Evolutionary conservation across 1,140 invertebrate genomes (phyloP).

Genomic region (Tetraneura akinire): DNA sequence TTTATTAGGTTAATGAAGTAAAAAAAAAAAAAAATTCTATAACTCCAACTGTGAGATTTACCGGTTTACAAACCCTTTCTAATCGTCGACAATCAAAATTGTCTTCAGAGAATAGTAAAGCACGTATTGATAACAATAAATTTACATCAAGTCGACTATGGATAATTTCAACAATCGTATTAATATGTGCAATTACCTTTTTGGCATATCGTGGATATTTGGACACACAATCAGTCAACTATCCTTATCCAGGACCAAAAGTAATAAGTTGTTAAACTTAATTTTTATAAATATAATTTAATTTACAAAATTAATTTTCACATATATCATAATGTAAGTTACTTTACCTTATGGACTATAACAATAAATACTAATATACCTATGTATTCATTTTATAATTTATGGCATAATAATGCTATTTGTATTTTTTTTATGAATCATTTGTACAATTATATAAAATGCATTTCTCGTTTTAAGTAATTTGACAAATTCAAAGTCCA

Average conservation of each 20-base stretch:
- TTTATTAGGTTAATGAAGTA: not conserved
- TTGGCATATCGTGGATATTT: conserved; percentile 29
- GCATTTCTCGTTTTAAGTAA: no score
- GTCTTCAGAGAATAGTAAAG: not conserved
- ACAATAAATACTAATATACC: no score
- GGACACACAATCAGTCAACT: conserved; percentile 34
- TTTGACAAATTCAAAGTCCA: no score
- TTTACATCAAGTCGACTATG: not conserved
- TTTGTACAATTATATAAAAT: no score
- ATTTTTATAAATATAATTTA: no score
- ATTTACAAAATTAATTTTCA: no score
- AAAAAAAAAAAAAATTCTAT: not conserved
- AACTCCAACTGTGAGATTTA: not conserved
- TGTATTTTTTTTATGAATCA: no score
- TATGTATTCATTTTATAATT: no score
- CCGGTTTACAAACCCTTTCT: not conserved
- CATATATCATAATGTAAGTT: no score
- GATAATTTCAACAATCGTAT: not conserved
- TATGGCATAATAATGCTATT: no score
- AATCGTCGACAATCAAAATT: not conserved
- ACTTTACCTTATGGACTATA: no score
- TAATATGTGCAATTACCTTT: not conserved
- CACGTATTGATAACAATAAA: not conserved
- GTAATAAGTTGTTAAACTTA: no score
- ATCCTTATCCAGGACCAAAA: conserved; percentile 34